Percentiles rank a stretch among this genome's conserved stretches.
Conservation (phyloP, 2,888 invertebrate genomes). For the Pollenia labialis region DNA sequence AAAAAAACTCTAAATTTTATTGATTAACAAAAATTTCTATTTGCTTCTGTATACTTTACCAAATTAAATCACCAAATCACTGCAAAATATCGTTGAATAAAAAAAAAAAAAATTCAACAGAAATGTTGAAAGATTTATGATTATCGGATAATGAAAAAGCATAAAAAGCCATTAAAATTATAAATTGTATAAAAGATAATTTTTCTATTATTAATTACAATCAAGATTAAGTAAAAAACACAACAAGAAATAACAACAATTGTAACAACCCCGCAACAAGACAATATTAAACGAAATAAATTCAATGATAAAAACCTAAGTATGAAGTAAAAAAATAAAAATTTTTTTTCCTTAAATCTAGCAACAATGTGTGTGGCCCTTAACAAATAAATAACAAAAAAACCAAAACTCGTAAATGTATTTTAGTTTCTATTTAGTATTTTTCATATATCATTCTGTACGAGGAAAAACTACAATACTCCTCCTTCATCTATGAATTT, state of each 20-base stretch:
- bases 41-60: conserved; percentile 5
- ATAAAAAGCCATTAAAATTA: conserved; percentile 64
- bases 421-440: conserved; percentile 42
- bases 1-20: background rate
- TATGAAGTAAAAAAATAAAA: conserved; percentile 22
- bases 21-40: conserved; percentile 2
- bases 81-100: background rate
- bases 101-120: background rate
- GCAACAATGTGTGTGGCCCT: conserved; percentile 69
- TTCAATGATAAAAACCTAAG: conserved; percentile 38
- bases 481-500: conserved; percentile 54
- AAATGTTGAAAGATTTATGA: conserved; percentile 65
- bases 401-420: conserved; percentile 19
- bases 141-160: conserved; percentile 58
- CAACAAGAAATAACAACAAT: conserved; percentile 21
- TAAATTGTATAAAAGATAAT: conserved; percentile 66
- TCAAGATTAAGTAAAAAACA: conserved; percentile 60
- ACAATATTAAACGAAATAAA: conserved; percentile 25
- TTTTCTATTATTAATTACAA: conserved; percentile 69
- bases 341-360: no score
- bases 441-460: conserved; percentile 57
- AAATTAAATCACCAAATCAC: background rate
- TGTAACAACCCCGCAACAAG: conserved; percentile 44
- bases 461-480: conserved; percentile 18
- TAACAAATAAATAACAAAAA: conserved; percentile 57